These are phyloP conservation scores for Potamarius usumacintae DNA, from an alignment of 2,113 vertebrate genomes.

Conservation along the genomic window DNA sequence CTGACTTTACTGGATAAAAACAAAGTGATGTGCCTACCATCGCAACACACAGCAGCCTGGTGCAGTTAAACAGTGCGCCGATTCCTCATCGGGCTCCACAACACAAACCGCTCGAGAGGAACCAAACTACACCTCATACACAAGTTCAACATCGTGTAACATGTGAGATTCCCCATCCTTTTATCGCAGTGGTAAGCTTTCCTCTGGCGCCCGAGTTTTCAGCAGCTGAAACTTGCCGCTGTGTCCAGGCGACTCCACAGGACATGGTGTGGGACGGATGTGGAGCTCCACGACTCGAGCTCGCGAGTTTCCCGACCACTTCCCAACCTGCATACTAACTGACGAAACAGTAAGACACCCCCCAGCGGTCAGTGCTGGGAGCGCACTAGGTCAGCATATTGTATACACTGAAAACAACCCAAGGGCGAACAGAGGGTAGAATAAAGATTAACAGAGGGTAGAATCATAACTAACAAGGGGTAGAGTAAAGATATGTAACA, in stretches of 20 bases:
- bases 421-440: too few species aligned
- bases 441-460: too few species aligned
- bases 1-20: not conserved
- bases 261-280: not conserved
- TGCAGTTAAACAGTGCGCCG: slow-evolving; percentile 2
- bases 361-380: too few species aligned
- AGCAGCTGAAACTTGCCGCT: slow-evolving; percentile 39
- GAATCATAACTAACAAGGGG: too few species aligned
- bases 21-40: slow-evolving; percentile 34
- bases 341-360: too few species aligned
- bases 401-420: too few species aligned
- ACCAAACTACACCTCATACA: not conserved
- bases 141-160: not conserved
- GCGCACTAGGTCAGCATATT: not conserved
- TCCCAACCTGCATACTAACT: slow-evolving; percentile 1
- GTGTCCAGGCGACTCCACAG: not conserved
- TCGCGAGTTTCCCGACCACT: not conserved
- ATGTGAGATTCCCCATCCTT: not conserved
- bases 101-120: not conserved
- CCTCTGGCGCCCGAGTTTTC: not conserved
- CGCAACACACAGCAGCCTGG: not conserved
- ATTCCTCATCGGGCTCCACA: slow-evolving; percentile 20
- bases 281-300: not conserved
- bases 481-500: too few species aligned
- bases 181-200: not conserved